Base-by-base conservation (phyloP, 2,797 vertebrate species). In the Xyrichtys novacula region DNA sequence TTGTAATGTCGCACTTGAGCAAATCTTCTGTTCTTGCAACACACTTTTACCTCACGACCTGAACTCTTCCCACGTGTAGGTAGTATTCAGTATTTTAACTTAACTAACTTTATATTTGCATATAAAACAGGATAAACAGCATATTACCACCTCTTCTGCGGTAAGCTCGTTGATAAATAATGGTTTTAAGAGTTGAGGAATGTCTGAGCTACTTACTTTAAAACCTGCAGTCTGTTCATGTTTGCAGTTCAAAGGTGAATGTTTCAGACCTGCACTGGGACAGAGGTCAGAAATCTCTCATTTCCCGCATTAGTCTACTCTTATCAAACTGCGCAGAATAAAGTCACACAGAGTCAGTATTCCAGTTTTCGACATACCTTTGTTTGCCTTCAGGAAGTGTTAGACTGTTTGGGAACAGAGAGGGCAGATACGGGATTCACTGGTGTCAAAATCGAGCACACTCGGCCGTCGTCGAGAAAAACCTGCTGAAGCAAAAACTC, bases 201-300 rank as follows among this genome's bases (percentile, higher is more conserved):
- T 49, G 23, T 3, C 2, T 17, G 9, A 0, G 1, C 1, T 2
- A 32, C 84, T 78, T 83, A 90, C 85, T 83, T 84, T 5, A 91
- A 78, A 67, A 68, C 19, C 14, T 83, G 61, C 5, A 88, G 59
- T 64, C 66, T 77, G 25, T 88, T 65, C 89, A 92, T 89, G 8
- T 39, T n/a, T 61, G 58, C 7, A 16, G 14, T 11, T 57, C 57
- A 63, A 65, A 64, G 40, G 10, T 60, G 46, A 12, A 0, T 15
- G 14, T 15, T 7, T 17, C 8, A 10, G 2, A 28, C 34, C 56
- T 52, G 63, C 6, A 59, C 7, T 7, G 20, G 55, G 42, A 52
- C 38, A 76, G 0, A 76, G 59, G 44, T 80, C 25, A 48, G 14
- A 16, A 40, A 50, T 11, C 6, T 11, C 19, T 14, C 0, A 29